Evolutionary conservation across 2,797 vertebrate species (phyloP).

Genomic region (Sparus aurata): DNA sequence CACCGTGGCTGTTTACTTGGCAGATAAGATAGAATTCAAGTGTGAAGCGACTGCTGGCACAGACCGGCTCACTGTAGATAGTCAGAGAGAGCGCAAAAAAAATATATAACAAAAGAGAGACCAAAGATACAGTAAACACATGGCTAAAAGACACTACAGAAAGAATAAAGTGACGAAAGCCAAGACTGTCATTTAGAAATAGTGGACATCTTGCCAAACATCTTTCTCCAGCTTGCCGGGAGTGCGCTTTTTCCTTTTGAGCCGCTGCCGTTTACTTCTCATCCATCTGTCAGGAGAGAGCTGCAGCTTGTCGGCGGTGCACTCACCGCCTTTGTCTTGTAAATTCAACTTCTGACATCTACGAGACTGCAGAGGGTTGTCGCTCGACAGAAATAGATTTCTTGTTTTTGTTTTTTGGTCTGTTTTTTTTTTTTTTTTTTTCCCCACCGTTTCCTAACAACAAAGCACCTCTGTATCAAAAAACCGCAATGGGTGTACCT

Average conservation of each 20-base stretch:
- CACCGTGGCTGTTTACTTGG: conserved; percentile 24
- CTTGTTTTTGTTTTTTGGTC: conserved; percentile 73
- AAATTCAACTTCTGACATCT: conserved; percentile 84
- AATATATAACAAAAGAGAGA: conserved; percentile 34
- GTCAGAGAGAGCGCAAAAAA: not conserved
- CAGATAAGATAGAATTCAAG: conserved; percentile 25
- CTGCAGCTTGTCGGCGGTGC: conserved; percentile 71
- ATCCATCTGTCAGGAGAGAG: conserved; percentile 81
- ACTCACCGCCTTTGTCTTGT: conserved; percentile 82
- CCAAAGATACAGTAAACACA: conserved; percentile 54
- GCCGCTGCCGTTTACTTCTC: conserved; percentile 76
- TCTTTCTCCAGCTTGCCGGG: conserved; percentile 68
- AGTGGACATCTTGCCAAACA: conserved; percentile 74
- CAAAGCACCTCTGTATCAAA: conserved; percentile 79
- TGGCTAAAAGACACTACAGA: conserved; percentile 54
- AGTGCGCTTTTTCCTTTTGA: conserved; percentile 69
- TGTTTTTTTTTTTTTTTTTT: conserved; percentile 33
- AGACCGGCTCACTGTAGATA: conserved; percentile 16
- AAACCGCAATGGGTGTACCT: conserved; percentile 81
- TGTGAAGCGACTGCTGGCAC: conserved; percentile 40
- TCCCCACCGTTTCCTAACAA: conserved; percentile 72
- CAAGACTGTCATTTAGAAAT: conserved; percentile 61
- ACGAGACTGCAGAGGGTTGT: conserved; percentile 82
- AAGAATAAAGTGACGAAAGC: conserved; percentile 63
- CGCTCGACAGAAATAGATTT: conserved; percentile 83